phyloP scores from a whole-genome alignment of 2,113 vertebrate species.

The Xyrauchen texanus region DNA sequence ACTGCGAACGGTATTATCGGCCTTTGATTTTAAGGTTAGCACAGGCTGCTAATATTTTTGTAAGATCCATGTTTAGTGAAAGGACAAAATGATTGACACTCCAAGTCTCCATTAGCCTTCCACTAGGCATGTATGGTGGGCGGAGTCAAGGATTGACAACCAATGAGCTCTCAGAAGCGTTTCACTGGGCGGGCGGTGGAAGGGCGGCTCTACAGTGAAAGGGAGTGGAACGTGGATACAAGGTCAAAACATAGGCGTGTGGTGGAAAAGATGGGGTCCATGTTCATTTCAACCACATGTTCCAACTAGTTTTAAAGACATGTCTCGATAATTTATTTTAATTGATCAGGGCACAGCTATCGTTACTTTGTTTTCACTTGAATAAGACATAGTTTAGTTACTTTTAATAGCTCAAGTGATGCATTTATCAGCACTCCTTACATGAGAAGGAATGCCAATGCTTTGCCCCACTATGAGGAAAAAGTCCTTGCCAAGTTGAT shows the following conservation, averaged over 20 bases:
- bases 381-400: too few species aligned
- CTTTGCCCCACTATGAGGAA: too few species aligned
- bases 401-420: too few species aligned
- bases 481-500: too few species aligned
- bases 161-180: slow-evolving; percentile 49
- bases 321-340: neutral
- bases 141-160: slow-evolving; percentile 19
- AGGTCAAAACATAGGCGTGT: slow-evolving; percentile 72
- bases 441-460: neutral
- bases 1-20: too few species aligned
- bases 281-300: neutral
- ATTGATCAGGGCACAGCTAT: too few species aligned
- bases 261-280: neutral
- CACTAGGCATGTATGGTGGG: neutral
- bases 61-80: slow-evolving; percentile 60
- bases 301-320: neutral
- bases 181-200: slow-evolving; percentile 4
- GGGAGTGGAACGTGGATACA: slow-evolving; percentile 53
- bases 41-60: slow-evolving; percentile 52
- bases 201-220: neutral
- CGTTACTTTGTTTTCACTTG: too few species aligned
- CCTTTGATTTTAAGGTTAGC: neutral
- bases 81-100: slow-evolving; percentile 67
- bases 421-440: neutral
- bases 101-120: slow-evolving; percentile 21